Conservation (phyloP, 2,888 invertebrate genomes). For the Melanophora roralis region DNA sequence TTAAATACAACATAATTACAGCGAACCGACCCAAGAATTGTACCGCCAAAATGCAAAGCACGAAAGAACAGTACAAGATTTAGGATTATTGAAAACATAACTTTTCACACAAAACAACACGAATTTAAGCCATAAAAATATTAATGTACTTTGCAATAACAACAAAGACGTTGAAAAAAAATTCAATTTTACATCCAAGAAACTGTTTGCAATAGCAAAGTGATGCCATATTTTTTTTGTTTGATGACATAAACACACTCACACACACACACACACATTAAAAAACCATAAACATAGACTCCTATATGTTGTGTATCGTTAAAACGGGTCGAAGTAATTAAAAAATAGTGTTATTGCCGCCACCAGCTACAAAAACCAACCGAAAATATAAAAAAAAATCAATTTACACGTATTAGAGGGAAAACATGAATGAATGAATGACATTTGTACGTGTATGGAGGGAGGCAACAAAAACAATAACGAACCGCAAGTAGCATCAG, state of each 20-base stretch:
- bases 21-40: not conserved
- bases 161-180: not conserved
- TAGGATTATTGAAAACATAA: slow-evolving; percentile 55
- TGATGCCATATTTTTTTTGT: slow-evolving; percentile 37
- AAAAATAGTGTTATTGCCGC: slow-evolving; percentile 49
- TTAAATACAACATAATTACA: slow-evolving; percentile 1
- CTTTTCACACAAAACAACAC: slow-evolving; percentile 63
- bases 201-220: not conserved
- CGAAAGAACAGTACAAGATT: slow-evolving; percentile 42
- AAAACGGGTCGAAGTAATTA: slow-evolving; percentile 58
- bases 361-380: slow-evolving; percentile 8
- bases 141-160: slow-evolving; percentile 40
- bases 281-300: no score
- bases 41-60: slow-evolving; percentile 8
- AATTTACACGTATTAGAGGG: slow-evolving; percentile 45
- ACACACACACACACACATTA: slow-evolving; percentile 1
- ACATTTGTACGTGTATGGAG: slow-evolving; percentile 18
- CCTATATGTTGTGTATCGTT: not conserved
- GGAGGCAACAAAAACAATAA: slow-evolving; percentile 5
- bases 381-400: slow-evolving; percentile 9
- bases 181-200: slow-evolving; percentile 1
- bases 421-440: slow-evolving; percentile 61
- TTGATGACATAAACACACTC: slow-evolving; percentile 3
- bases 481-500: slow-evolving; percentile 22
- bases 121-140: slow-evolving; percentile 64